Evolutionary conservation across 1,140 invertebrate genomes (phyloP).

Genomic region (Acyrthosiphon pisum): DNA sequence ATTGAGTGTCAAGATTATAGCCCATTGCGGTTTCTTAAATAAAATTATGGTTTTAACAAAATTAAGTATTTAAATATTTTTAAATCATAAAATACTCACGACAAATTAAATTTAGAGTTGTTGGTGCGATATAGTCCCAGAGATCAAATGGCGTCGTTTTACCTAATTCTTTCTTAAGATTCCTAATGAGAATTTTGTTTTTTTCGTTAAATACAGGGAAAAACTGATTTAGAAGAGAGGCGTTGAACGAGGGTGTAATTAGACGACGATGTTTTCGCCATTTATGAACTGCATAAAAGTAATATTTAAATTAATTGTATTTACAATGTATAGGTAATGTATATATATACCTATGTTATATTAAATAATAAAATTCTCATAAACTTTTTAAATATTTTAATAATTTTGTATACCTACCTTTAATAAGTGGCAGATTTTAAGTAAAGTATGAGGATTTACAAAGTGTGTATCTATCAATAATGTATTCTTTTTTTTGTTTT

Average conservation of each 20-base stretch:
- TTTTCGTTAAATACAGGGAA: slow-evolving; percentile 78
- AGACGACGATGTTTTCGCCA: slow-evolving; percentile 73
- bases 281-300: slow-evolving; percentile 59
- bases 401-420: no score
- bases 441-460: no score
- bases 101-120: slow-evolving; percentile 80
- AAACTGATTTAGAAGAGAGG: slow-evolving; percentile 79
- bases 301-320: no score
- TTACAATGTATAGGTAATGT: no score
- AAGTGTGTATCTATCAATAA: no score
- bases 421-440: no score
- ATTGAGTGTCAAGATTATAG: slow-evolving; percentile 75
- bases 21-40: slow-evolving; percentile 86
- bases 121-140: slow-evolving; percentile 69
- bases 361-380: no score
- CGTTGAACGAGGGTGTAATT: slow-evolving; percentile 82
- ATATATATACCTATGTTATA: no score
- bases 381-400: no score
- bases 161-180: slow-evolving; percentile 59
- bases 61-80: background rate
- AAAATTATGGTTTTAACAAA: background rate
- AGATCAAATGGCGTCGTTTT: slow-evolving; percentile 59
- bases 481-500: no score
- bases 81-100: slow-evolving; percentile 66
- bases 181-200: slow-evolving; percentile 67